phyloP scores from a whole-genome alignment of 2,113 vertebrate species.

The Plotosus lineatus region DNA sequence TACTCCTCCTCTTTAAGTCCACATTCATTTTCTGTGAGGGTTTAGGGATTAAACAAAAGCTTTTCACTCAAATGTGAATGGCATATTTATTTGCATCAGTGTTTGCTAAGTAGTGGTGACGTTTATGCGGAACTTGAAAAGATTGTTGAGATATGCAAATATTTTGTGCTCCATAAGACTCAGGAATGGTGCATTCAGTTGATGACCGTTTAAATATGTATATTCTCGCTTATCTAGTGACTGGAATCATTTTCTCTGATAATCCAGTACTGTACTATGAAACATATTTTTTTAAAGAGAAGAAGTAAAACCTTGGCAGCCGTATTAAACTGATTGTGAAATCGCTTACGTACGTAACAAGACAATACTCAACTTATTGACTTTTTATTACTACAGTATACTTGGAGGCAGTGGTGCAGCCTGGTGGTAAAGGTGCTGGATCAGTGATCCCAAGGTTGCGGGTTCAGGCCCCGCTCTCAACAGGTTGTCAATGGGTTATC shows the following conservation, averaged over 20 bases:
- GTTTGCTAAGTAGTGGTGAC: conserved; percentile 12
- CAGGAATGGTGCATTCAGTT: not conserved
- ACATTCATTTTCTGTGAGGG: conserved; percentile 56
- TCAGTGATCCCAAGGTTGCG: no score
- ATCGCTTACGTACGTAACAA: not conserved
- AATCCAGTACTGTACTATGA: no score
- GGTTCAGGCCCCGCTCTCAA: no score
- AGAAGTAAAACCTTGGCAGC: not conserved
- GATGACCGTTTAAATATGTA: not conserved
- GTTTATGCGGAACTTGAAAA: not conserved
- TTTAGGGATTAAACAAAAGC: conserved; percentile 66
- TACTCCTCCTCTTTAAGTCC: conserved; percentile 56
- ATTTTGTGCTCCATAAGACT: not conserved
- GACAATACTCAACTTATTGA: not conserved
- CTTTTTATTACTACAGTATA: not conserved
- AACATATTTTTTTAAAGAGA: not conserved
- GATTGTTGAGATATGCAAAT: not conserved
- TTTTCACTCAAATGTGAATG: conserved; percentile 62
- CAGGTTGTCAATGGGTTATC: no score
- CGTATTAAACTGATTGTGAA: not conserved
- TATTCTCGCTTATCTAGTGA: not conserved
- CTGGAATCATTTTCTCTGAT: not conserved
- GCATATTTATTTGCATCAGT: conserved; percentile 47
- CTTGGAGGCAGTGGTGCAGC: no score
- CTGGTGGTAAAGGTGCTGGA: no score